Evolutionary conservation across 2,113 vertebrate species (phyloP).

Genomic region (Gasterosteus aculeatus): DNA sequence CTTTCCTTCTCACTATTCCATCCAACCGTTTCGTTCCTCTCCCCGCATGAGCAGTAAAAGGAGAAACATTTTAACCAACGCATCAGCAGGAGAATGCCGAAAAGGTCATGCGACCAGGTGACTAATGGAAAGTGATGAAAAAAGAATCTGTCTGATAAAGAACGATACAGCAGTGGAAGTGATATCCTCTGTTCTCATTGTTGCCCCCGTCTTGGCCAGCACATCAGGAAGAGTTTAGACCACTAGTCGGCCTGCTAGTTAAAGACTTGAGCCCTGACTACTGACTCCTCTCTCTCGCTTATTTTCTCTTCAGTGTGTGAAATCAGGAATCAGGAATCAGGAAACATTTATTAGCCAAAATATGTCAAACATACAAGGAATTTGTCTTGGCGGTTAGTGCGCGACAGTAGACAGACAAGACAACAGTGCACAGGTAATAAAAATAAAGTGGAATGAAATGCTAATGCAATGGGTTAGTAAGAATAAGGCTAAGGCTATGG

Average conservation of each 20-base stretch:
- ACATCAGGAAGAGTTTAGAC: slow-evolving; percentile 36
- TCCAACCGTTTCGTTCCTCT: not conserved
- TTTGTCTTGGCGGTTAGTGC: no score
- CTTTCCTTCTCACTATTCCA: not conserved
- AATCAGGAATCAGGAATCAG: no score
- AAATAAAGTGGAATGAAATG: no score
- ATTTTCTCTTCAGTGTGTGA: not conserved
- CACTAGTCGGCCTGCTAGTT: slow-evolving; percentile 27
- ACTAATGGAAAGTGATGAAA: not conserved
- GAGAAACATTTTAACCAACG: not conserved
- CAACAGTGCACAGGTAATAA: no score
- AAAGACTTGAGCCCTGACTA: slow-evolving; percentile 33
- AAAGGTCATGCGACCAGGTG: not conserved
- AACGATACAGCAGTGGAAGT: slow-evolving; percentile 5
- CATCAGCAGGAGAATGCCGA: not conserved
- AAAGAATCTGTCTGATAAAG: not conserved
- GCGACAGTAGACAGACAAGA: no score
- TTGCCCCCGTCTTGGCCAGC: slow-evolving; percentile 26
- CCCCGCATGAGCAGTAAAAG: not conserved
- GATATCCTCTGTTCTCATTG: slow-evolving; percentile 21
- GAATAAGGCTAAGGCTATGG: no score
- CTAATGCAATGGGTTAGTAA: no score
- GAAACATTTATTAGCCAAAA: no score
- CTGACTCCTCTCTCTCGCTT: slow-evolving; percentile 2
- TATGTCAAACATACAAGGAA: no score